Conservation (phyloP, 2,113 vertebrate genomes). For the Ellobius talpinus region DNA sequence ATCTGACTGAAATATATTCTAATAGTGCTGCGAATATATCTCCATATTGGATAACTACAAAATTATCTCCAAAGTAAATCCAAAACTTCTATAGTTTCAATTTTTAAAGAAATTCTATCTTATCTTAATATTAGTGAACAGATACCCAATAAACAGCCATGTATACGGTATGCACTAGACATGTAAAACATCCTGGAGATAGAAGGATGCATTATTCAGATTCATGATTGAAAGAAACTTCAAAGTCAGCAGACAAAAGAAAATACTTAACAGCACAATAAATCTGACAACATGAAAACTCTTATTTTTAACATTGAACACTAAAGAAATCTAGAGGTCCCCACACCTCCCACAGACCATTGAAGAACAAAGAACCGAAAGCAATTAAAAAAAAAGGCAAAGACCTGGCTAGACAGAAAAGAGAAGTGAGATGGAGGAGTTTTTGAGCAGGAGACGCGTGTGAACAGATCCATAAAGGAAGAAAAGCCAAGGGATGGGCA, state of each 20-base stretch:
- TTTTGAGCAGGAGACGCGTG: background rate
- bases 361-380: background rate
- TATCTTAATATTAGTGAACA: background rate
- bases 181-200: background rate
- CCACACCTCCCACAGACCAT: background rate
- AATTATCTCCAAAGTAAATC: slow-evolving; percentile 44
- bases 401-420: background rate
- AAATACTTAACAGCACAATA: slow-evolving; percentile 2
- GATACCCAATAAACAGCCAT: background rate
- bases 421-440: background rate
- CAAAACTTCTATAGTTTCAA: background rate
- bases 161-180: background rate
- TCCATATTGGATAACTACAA: background rate
- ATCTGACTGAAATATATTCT: background rate
- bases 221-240: background rate
- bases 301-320: background rate
- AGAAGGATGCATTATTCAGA: background rate
- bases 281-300: background rate
- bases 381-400: background rate
- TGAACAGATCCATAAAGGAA: background rate
- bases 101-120: background rate
- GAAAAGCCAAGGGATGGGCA: background rate
- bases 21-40: background rate
- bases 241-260: slow-evolving; percentile 10
- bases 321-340: background rate